Conservation (phyloP, 2,888 invertebrate species). For the Ornithoptera alexandrae region DNA sequence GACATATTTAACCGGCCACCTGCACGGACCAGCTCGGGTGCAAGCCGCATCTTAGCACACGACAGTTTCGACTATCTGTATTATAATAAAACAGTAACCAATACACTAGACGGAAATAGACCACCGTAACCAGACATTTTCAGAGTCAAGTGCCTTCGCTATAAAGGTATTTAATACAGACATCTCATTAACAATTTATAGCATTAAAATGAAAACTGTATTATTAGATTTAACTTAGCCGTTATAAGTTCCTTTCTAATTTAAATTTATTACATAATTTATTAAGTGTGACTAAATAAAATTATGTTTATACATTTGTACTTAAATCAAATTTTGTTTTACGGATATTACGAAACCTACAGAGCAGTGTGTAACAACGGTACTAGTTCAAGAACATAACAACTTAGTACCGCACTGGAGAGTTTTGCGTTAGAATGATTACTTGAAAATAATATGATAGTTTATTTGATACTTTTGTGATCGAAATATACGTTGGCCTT, state of each 20-base stretch:
- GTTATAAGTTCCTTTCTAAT: neutral
- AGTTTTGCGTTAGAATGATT: neutral
- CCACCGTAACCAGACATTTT: too few species aligned
- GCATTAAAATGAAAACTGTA: neutral
- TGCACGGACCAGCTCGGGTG: slow-evolving; percentile 32
- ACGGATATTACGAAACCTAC: too few species aligned
- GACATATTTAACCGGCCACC: slow-evolving; percentile 59
- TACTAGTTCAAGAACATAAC: neutral
- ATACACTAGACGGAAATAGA: neutral
- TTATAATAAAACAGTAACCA: slow-evolving; percentile 2
- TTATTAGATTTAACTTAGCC: neutral
- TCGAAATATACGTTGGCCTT: too few species aligned
- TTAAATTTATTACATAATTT: slow-evolving; percentile 1
- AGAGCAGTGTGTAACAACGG: too few species aligned
- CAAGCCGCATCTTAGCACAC: slow-evolving; percentile 19
- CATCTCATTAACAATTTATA: neutral
- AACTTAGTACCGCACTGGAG: neutral
- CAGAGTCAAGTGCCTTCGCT: too few species aligned
- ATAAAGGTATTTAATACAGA: too few species aligned
- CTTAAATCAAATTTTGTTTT: too few species aligned
- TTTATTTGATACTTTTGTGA: too few species aligned
- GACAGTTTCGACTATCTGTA: slow-evolving; percentile 15
- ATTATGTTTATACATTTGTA: too few species aligned
- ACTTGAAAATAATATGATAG: too few species aligned
- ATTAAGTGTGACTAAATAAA: neutral